Conservation (phyloP, 1,140 invertebrate species). For the Drosophila orosa region DNA sequence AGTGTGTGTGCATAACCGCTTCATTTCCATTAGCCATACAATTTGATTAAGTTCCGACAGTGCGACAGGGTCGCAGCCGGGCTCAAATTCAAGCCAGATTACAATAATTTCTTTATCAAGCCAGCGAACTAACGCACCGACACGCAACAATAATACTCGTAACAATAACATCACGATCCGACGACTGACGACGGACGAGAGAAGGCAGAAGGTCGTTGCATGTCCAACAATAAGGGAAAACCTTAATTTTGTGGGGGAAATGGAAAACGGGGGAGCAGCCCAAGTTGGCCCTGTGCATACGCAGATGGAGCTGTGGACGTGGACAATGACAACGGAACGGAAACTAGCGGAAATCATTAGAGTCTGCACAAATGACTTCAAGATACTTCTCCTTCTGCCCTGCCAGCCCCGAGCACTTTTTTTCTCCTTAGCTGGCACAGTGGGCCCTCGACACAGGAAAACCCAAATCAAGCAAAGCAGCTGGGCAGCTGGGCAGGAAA, state of each 20-base stretch:
- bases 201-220: constrained; percentile 42
- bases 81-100: constrained; percentile 47
- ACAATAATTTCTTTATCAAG: constrained; percentile 59
- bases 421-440: constrained; percentile 21
- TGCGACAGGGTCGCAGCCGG: constrained; percentile 24
- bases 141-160: constrained; percentile 40
- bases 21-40: constrained; percentile 60
- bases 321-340: constrained; percentile 67
- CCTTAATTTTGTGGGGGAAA: constrained; percentile 53
- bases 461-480: constrained; percentile 26
- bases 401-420: constrained; percentile 51
- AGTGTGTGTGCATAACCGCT: constrained; percentile 35
- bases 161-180: constrained; percentile 25
- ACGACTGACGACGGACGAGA: neutral
- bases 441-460: constrained; percentile 24
- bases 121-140: constrained; percentile 38
- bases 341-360: constrained; percentile 82
- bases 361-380: constrained; percentile 78
- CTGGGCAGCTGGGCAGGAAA: constrained; percentile 5
- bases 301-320: constrained; percentile 19
- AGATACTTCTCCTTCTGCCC: constrained; percentile 60
- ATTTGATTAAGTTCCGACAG: constrained; percentile 64
- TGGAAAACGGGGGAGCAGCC: constrained; percentile 34
- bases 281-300: constrained; percentile 36
- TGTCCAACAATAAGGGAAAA: constrained; percentile 49